phyloP scores from a whole-genome alignment of 2,797 vertebrate species.

The Malacoctenus gilli region DNA sequence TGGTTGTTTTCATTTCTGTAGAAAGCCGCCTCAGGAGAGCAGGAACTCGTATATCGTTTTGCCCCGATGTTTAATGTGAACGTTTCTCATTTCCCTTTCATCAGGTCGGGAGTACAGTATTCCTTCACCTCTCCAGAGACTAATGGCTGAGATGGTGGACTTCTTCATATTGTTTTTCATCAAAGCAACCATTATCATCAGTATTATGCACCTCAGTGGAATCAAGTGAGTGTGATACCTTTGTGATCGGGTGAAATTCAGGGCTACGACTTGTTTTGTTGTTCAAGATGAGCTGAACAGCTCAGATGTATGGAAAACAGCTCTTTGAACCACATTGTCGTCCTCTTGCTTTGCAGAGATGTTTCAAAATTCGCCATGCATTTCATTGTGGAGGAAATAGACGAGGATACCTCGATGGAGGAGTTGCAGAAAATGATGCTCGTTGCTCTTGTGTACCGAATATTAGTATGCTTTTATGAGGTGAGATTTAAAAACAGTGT shows the following conservation, averaged over 20 bases:
- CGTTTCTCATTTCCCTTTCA: conserved; percentile 2
- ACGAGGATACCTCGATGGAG: conserved; percentile 98
- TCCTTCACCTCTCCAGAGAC: conserved; percentile 93
- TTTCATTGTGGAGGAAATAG: conserved; percentile 99
- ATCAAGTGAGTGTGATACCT: conserved; percentile 86
- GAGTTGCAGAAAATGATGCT: conserved; percentile 99
- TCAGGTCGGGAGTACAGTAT: conserved; percentile 93
- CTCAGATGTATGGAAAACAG: too few relatives aligned
- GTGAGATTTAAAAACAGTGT: conserved; percentile 74
- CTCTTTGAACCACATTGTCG: neutral
- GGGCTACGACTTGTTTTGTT: neutral
- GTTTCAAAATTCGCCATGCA: conserved; percentile 99
- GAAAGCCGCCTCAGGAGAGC: neutral
- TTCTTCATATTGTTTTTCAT: conserved; percentile 99
- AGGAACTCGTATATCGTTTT: too few relatives aligned
- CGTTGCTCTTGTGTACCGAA: conserved; percentile 94
- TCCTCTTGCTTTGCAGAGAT: conserved; percentile 81
- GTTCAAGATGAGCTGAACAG: too few relatives aligned
- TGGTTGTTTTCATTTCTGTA: neutral
- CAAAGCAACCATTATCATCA: conserved; percentile 95
- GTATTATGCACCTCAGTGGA: conserved; percentile 97
- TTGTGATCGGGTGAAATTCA: neutral
- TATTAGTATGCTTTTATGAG: conserved; percentile 98
- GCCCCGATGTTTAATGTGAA: neutral
- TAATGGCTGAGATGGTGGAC: conserved; percentile 98